phyloP scores from a whole-genome alignment of 2,797 vertebrate genomes.

The Sorex maritimensis region DNA sequence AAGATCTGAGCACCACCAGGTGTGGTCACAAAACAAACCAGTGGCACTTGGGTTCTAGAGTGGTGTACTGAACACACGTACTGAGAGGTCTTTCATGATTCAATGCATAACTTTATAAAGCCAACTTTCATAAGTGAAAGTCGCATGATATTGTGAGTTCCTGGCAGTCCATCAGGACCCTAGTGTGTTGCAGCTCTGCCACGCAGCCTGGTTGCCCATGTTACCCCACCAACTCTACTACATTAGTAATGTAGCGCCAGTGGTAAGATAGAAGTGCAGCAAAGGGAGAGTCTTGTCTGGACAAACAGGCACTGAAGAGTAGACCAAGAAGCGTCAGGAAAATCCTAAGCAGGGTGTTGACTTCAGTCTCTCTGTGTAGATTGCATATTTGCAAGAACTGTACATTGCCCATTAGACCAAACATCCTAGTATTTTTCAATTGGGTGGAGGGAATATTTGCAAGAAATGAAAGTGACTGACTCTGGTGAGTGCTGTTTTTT shows the following conservation, averaged over 20 bases:
- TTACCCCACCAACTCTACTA: no score
- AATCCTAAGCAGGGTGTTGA: background rate
- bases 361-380: background rate
- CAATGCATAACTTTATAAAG: background rate
- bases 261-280: background rate
- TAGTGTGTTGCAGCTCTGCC: no score
- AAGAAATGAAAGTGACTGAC: background rate
- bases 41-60: background rate
- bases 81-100: background rate
- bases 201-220: no score
- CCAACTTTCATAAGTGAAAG: background rate
- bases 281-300: background rate
- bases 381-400: background rate
- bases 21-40: no score
- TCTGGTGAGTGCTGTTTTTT: background rate
- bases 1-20: no score
- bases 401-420: background rate
- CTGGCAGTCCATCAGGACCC: no score
- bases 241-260: background rate
- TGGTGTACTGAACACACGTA: background rate
- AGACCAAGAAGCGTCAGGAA: slow-evolving; percentile 6
- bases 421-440: no score
- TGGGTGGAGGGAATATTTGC: background rate
- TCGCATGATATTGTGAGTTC: background rate
- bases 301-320: background rate